Evolutionary conservation across 1,140 invertebrate species (phyloP).

Genomic region (Zelostemma sp.): DNA sequence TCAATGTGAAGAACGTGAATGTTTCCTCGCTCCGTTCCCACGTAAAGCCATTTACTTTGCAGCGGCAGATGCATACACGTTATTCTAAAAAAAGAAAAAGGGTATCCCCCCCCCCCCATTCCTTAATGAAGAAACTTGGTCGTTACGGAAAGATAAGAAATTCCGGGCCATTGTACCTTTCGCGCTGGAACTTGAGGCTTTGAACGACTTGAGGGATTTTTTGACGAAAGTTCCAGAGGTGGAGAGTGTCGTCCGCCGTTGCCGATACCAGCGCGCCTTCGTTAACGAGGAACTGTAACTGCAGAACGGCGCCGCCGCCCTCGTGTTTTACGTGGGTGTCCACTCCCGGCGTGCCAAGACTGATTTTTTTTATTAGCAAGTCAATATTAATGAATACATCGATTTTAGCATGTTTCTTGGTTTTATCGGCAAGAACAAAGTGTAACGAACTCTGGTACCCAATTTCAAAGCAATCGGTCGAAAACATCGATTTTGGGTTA

Average conservation of each 20-base stretch:
- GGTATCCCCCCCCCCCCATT: background rate
- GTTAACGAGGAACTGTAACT: slow-evolving; percentile 95
- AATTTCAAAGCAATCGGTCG: too few relatives aligned
- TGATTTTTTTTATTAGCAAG: too few relatives aligned
- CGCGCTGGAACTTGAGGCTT: slow-evolving; percentile 95
- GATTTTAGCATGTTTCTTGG: too few relatives aligned
- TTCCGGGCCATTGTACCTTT: slow-evolving; percentile 78
- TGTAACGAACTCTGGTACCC: too few relatives aligned
- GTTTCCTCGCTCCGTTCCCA: slow-evolving; percentile 98
- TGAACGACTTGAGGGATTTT: slow-evolving; percentile 95
- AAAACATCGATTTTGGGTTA: too few relatives aligned
- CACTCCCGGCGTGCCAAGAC: slow-evolving; percentile 94
- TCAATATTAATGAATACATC: too few relatives aligned
- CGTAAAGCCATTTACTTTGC: slow-evolving; percentile 98
- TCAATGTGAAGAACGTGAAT: slow-evolving; percentile 98
- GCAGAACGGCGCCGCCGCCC: slow-evolving; percentile 82
- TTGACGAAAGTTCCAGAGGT: slow-evolving; percentile 98
- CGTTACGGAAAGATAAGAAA: too few relatives aligned
- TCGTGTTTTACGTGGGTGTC: slow-evolving; percentile 94
- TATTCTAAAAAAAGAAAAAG: slow-evolving; percentile 76
- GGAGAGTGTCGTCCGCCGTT: slow-evolving; percentile 93
- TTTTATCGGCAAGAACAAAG: too few relatives aligned
- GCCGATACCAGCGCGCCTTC: slow-evolving; percentile 95
- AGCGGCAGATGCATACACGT: slow-evolving; percentile 94
- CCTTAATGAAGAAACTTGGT: too few relatives aligned